These are phyloP conservation scores for Melipona bicolor DNA, from an alignment of 2,888 invertebrate species.

Conservation along the genomic window DNA sequence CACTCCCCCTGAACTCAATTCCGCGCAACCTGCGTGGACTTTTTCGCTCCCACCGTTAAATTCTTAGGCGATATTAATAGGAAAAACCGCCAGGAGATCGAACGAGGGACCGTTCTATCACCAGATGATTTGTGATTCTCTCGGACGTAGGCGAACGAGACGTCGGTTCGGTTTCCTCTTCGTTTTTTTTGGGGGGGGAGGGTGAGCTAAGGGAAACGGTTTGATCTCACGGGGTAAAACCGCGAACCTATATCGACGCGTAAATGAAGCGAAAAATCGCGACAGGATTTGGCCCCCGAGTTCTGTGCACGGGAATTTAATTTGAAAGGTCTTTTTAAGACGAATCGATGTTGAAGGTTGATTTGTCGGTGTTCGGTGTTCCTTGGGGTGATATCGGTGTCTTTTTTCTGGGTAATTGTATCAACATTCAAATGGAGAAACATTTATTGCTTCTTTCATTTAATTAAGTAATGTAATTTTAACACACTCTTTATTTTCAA, in stretches of 20 bases:
- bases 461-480: too few species aligned
- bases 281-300: background rate
- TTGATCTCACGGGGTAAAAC: background rate
- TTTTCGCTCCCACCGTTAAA: slow-evolving; percentile 71
- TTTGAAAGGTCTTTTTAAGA: background rate
- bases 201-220: background rate
- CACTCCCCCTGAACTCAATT: slow-evolving; percentile 59
- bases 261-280: slow-evolving; percentile 16
- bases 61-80: slow-evolving; percentile 67
- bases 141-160: background rate
- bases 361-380: background rate
- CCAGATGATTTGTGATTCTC: slow-evolving; percentile 57
- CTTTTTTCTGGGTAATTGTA: too few species aligned
- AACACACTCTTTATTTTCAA: too few species aligned
- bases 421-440: background rate
- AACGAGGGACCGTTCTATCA: slow-evolving; percentile 21
- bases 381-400: background rate
- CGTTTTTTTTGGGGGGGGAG: too few species aligned
- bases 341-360: background rate
- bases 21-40: slow-evolving; percentile 65
- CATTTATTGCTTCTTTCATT: background rate
- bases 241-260: background rate
- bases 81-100: slow-evolving; percentile 37
- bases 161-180: background rate
- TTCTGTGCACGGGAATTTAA: background rate